A percentile compares a stretch with the other conserved stretches of the same genome.
These are phyloP conservation scores for Berghia stephanieae DNA, from an alignment of 1,140 invertebrate genomes.

Conservation along the genomic window DNA sequence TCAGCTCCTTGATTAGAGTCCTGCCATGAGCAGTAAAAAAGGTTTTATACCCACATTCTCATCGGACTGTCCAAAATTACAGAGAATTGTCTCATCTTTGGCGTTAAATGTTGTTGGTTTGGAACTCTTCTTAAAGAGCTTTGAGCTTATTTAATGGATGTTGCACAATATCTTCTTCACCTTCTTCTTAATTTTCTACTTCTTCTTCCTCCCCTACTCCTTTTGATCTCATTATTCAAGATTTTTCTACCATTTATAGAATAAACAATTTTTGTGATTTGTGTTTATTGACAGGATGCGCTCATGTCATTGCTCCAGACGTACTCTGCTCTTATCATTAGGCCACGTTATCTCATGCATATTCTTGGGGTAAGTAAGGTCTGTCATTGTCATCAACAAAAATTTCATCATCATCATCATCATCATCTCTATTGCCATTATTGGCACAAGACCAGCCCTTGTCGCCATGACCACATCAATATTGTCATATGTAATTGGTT, in stretches of 20 bases:
- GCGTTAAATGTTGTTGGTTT: not conserved
- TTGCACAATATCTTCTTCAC: not conserved
- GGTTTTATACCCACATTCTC: no score
- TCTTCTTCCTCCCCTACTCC: not conserved
- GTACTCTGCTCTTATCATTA: slow-evolving; percentile 55
- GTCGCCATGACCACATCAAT: no score
- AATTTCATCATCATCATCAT: not conserved
- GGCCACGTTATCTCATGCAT: slow-evolving; percentile 60
- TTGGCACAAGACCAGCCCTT: no score
- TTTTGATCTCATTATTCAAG: not conserved
- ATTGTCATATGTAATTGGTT: no score
- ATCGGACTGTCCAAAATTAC: no score
- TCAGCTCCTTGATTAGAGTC: no score
- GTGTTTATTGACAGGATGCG: slow-evolving; percentile 47
- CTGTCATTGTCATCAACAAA: not conserved
- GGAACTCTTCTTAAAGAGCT: not conserved
- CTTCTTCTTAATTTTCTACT: not conserved
- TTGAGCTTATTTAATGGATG: no score
- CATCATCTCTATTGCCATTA: no score
- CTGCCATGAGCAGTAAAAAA: no score
- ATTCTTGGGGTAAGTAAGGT: slow-evolving; percentile 57
- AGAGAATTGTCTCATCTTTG: no score
- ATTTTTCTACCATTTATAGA: no score
- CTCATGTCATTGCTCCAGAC: slow-evolving; percentile 54
- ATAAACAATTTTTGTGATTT: no score